Evolutionary conservation across 1,140 invertebrate species (phyloP), one percentile per base, ranked within the genome.

Genomic region (Geopemphigus sp.): DNA sequence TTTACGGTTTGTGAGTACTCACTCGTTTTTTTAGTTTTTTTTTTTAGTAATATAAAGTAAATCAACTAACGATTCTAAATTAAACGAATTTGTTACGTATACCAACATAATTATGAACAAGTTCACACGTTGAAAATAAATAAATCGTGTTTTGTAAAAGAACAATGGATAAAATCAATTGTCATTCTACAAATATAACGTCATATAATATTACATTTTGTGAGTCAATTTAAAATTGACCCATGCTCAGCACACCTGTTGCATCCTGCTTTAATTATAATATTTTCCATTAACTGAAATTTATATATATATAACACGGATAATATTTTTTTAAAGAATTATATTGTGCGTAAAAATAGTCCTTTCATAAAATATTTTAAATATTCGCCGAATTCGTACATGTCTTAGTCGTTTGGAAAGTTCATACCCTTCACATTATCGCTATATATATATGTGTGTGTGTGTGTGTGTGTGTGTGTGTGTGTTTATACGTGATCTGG

Each of bases 251-350:
- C 81, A 78, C 73, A 76, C 73, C 73, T 76, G 56, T 76, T 61
- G 45, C 74, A 26, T 78, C 57, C 57, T 39, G 74, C 63, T 78
- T 76, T 63, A 74, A 78, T 78, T 78, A 50, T 50, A 50, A 78
- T 63, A 11, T 47, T 15, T 47, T 78, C 74, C 29, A n/a, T 76
- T 26, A 47, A 26, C 22, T 2, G 10, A 19, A 15, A 68, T 15
- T 26, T 59, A 56, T 22, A 22, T 56, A n/a, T 32, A 39, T 66
- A n/a, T n/a, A n/a, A n/a, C n/a, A n/a, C n/a, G n/a, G n/a, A n/a
- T n/a, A n/a, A n/a, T n/a, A 66, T 22, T 45, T 45, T 66, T 64
- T 64, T 63, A 15, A 8, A 8, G 10, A n/a, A 12, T 32, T 39
- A 3, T 45, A 17, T 17, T 45, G 5, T 12, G n/a, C 66, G 39